Evolutionary conservation across 2,113 vertebrate genomes (phyloP).

Genomic region (Pimephales promelas): DNA sequence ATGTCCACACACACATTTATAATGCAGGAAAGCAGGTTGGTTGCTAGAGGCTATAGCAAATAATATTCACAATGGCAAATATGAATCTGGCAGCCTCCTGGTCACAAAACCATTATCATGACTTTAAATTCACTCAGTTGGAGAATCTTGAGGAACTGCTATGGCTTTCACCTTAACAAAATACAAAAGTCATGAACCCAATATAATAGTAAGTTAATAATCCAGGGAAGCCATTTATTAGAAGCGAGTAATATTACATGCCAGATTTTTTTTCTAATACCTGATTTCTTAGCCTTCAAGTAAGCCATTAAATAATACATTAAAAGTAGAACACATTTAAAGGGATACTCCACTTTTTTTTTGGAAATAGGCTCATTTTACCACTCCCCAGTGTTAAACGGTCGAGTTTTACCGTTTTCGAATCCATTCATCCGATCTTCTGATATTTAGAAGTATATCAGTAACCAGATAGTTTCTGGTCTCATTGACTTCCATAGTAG

Average conservation of each 20-base stretch:
- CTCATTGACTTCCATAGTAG: no score
- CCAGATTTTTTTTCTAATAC: not conserved
- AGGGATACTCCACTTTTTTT: no score
- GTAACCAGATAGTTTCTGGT: no score
- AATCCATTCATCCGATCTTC: no score
- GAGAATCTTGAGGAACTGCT: constrained; percentile 20
- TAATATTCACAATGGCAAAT: constrained; percentile 41
- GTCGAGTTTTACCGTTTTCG: no score
- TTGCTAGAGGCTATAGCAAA: constrained; percentile 31
- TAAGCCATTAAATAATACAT: not conserved
- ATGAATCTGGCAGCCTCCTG: constrained; percentile 32
- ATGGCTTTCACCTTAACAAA: not conserved
- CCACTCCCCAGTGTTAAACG: no score
- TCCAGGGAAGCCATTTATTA: not conserved
- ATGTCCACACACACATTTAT: constrained; percentile 7
- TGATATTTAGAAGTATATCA: no score
- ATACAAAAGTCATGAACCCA: not conserved
- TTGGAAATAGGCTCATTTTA: no score
- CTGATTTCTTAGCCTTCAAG: not conserved
- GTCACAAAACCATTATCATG: constrained; percentile 24
- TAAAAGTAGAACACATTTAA: no score
- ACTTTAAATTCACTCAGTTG: constrained; percentile 22
- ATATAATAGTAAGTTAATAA: not conserved
- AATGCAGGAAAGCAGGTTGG: constrained; percentile 25
- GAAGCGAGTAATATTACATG: not conserved